Conservation (phyloP, 2,113 vertebrate species). For the Oryzias curvinotus region DNA sequence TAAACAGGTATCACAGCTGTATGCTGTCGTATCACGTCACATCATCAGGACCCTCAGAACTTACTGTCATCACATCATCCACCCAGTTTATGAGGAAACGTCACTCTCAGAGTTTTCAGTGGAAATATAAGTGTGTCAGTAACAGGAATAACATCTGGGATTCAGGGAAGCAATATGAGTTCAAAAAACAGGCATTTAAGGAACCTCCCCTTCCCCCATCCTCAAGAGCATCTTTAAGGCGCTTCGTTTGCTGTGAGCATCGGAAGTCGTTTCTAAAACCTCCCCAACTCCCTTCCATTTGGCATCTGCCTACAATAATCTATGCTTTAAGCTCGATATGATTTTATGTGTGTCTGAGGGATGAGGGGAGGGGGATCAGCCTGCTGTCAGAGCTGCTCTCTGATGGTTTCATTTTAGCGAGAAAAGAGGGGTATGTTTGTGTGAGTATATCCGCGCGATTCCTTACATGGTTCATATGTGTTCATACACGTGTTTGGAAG, state of each 20-base stretch:
- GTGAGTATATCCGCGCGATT: constrained; percentile 19
- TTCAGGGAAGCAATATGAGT: constrained; percentile 47
- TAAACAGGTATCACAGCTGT: constrained; percentile 74
- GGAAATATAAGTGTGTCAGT: constrained; percentile 54
- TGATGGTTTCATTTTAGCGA: constrained; percentile 65
- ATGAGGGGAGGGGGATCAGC: constrained; percentile 56
- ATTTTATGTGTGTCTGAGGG: constrained; percentile 28
- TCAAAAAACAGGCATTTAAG: constrained; percentile 62
- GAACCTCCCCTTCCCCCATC: constrained; percentile 43
- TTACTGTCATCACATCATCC: constrained; percentile 62
- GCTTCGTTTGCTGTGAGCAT: constrained; percentile 70
- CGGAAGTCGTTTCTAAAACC: constrained; percentile 73
- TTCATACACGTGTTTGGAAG: constrained; percentile 44
- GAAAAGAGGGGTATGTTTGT: constrained; percentile 21
- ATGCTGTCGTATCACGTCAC: constrained; percentile 66
- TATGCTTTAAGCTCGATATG: constrained; percentile 63
- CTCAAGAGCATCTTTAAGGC: constrained; percentile 71
- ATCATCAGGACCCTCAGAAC: constrained; percentile 62
- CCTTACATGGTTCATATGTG: constrained; percentile 17
- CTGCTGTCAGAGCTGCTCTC: constrained; percentile 63
- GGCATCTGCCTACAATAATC: constrained; percentile 75
- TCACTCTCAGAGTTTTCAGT: constrained; percentile 55
- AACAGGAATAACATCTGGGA: constrained; percentile 61
- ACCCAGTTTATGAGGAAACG: constrained; percentile 48
- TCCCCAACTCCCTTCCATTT: constrained; percentile 44